Base-by-base conservation (phyloP, 2,888 invertebrate genomes). In the Drosophila histrio region DNA sequence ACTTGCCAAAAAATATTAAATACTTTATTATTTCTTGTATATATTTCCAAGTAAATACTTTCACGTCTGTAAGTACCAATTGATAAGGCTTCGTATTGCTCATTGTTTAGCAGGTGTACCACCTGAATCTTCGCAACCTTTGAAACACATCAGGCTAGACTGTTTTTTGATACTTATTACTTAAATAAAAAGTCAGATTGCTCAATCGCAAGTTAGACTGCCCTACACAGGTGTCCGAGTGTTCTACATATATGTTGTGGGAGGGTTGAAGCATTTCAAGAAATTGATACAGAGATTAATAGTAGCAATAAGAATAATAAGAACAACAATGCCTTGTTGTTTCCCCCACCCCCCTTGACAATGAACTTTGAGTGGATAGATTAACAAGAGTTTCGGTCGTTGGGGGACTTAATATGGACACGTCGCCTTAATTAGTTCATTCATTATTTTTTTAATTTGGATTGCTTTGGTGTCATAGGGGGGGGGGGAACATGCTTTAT, bases 301-400 rank as follows among this genome's bases (percentile, higher is more conserved):
- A 4, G 4, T 8, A 19, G 21, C 24, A 38, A 43, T 8, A n/a
- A 64, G 22, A 21, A 59, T 17, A 30, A 34, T 6, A 19, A 43
- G 21, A 44, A 59, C 2, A 53, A 58, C 19, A 46, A 54, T 28
- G 67, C 77, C 64, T 64, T 62, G 70, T n/a, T n/a, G n/a, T n/a
- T n/a, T n/a, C n/a, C n/a, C n/a, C n/a, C n/a, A n/a, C 46, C 54
- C 36, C 49, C 56, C 28, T 61, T 56, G 70, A 65, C 70, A 82
- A 67, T 82, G 79, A 75, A 81, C 86, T 53, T 79, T 79, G 77
- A 50, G 49, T 52, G 22, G 22, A 32, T 43, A 58, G 62, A 70
- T 66, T 61, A 65, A 39, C 5, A n/a, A 6, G 52, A 43, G 19
- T 43, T 28, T 38, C 28, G 47, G 9, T 8, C 6, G n/a, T 11